Conservation (phyloP, 2,888 invertebrate species). For the Malachius bipustulatus region DNA sequence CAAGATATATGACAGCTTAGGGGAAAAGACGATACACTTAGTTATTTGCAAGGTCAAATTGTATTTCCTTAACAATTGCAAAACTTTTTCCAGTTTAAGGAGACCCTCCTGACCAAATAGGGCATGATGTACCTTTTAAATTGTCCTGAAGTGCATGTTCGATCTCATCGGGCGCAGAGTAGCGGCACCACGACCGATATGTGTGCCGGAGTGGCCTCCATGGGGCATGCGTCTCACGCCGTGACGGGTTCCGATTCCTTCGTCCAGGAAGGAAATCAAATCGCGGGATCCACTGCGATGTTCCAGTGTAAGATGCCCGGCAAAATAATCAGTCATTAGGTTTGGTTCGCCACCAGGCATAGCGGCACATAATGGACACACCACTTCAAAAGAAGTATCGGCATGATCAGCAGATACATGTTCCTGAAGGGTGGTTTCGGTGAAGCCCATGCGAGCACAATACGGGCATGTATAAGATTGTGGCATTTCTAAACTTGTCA, state of each 20-base stretch:
- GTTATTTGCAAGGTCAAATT: no score
- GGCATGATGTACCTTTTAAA: no score
- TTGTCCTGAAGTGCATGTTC: conserved; percentile 92
- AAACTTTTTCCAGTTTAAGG: no score
- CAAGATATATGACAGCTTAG: no score
- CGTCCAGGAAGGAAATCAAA: conserved; percentile 86
- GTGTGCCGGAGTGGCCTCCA: conserved; percentile 33
- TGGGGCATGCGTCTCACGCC: conserved; percentile 37
- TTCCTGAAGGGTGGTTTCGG: conserved; percentile 81
- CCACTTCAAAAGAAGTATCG: conserved; percentile 83
- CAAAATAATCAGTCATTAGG: conserved; percentile 95
- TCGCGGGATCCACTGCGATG: conserved; percentile 74
- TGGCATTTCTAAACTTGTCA: conserved; percentile 80
- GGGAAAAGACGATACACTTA: no score
- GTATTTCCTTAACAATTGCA: no score
- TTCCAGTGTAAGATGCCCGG: conserved; percentile 88
- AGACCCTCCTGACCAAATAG: no score
- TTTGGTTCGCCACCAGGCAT: conserved; percentile 95
- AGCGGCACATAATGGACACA: conserved; percentile 94
- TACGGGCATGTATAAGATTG: conserved; percentile 97
- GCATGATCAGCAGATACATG: conserved; percentile 86
- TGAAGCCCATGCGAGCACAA: conserved; percentile 93
- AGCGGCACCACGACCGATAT: conserved; percentile 29
- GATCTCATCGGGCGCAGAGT: conserved; percentile 63
- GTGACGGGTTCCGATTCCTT: conserved; percentile 56